phyloP scores from a whole-genome alignment of 2,888 invertebrate genomes.

The Acleris cristana region DNA sequence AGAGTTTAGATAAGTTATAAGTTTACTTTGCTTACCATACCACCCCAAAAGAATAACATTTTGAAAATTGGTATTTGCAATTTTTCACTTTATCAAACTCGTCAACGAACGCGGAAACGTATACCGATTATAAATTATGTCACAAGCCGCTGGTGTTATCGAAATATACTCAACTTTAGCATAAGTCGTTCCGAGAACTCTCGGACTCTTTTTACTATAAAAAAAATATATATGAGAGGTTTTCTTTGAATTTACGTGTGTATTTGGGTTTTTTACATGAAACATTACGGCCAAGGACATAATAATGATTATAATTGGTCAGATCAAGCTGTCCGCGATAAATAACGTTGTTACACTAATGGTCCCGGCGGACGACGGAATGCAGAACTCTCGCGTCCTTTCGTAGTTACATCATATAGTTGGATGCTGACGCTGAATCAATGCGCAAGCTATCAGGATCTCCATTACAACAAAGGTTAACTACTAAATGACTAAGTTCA shows the following conservation, averaged over 20 bases:
- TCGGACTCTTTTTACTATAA: no score
- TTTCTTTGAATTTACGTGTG: neutral
- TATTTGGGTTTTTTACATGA: constrained; percentile 17
- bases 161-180: no score
- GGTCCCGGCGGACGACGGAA: neutral
- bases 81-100: no score
- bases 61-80: neutral
- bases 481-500: constrained; percentile 34
- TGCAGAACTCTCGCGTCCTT: constrained; percentile 13
- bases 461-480: constrained; percentile 28
- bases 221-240: neutral
- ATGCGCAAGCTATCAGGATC: constrained; percentile 17
- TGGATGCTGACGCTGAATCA: constrained; percentile 18
- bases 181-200: no score
- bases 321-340: constrained; percentile 48
- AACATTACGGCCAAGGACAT: constrained; percentile 26
- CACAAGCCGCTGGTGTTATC: no score
- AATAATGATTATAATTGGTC: constrained; percentile 28
- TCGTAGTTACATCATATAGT: constrained; percentile 1
- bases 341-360: constrained; percentile 43
- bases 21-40: no score
- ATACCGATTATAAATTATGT: no score
- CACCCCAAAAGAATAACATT: no score
- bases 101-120: no score
- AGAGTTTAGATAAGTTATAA: no score